Evolutionary conservation across 2,113 vertebrate genomes (phyloP), one percentile per base, ranked within the genome.

Genomic region (Cacatua alba): DNA sequence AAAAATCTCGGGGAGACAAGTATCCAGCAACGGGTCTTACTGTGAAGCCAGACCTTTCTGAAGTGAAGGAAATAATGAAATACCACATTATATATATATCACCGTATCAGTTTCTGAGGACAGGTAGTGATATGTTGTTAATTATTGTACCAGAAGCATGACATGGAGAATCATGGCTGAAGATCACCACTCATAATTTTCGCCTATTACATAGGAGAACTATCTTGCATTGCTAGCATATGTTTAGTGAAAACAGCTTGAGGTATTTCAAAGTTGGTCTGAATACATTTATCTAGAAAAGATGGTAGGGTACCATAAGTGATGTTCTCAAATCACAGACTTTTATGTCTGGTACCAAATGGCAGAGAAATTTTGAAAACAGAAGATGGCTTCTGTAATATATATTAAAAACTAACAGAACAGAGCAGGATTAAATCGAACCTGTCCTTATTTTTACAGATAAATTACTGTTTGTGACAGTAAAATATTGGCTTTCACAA

Each of bases 1-100:
- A 97, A 94, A 99, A 99, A 85, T 99, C 99, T 55, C 99, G 97
- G 2, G 99, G 99, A 48, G 99, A 99, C 62, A 99, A 97, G 83
- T 99, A 99, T 15, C 99, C 99, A 59, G 99, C 99, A 44, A 99
- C 99, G 0, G 99, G 99, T 67, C 99, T 98, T 77, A 99, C 99
- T 0, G 98, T 99, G 97, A 99, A 99, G 18, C 99, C 99, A 51
- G 99, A 99, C 44, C 99, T 98, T 97, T 99, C 99, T 99, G 97
- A 80, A 98, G 48, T 94, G 96, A 80, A 88, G 71, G 57, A 97
- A 46, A 86, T 11, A 76, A 92, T 52, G 87, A 80, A 96, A 95
- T 13, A 95, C 10, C 11, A 41, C 51, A 39, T 51, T 87, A 67
- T 52, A 75, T 60, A 62, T 39, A 51, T 18, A 39, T n/a, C 39